Evolutionary conservation across 1,140 invertebrate species (phyloP).

Genomic region (Magallana gigas): DNA sequence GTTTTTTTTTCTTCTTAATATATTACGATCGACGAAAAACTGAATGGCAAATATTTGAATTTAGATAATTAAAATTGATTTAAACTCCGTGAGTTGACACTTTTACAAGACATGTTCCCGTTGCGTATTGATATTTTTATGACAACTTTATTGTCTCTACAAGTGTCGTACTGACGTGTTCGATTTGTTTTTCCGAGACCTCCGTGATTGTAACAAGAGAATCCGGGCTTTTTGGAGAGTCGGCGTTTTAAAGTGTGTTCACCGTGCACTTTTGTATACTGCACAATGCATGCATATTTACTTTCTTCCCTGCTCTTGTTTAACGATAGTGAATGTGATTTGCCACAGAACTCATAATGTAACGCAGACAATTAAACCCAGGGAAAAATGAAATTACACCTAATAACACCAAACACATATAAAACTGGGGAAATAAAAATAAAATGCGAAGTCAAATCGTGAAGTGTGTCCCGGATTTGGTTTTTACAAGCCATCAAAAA

Average conservation of each 20-base stretch:
- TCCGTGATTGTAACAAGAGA: conserved; percentile 24
- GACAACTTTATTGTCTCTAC: conserved; percentile 28
- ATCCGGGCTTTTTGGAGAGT: neutral
- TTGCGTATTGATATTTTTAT: conserved; percentile 29
- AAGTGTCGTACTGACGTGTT: conserved; percentile 8
- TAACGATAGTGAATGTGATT: neutral
- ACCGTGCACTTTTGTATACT: neutral
- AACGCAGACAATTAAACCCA: neutral
- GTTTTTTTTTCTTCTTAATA: too few relatives aligned
- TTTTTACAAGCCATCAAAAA: too few relatives aligned
- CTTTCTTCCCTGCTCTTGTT: neutral
- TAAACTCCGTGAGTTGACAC: conserved; percentile 23
- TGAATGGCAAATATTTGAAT: conserved; percentile 32
- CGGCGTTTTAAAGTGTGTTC: neutral
- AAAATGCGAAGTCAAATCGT: too few relatives aligned
- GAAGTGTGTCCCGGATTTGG: too few relatives aligned
- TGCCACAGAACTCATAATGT: neutral
- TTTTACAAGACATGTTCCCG: conserved; percentile 16
- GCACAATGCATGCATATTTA: neutral
- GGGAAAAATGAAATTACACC: neutral
- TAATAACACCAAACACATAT: neutral
- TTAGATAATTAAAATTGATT: conserved; percentile 29
- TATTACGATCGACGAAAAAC: neutral
- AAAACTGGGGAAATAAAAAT: too few relatives aligned
- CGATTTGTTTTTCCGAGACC: conserved; percentile 11